Evolutionary conservation across 1,140 invertebrate genomes (phyloP).

Genomic region (Pomacea maculata): DNA sequence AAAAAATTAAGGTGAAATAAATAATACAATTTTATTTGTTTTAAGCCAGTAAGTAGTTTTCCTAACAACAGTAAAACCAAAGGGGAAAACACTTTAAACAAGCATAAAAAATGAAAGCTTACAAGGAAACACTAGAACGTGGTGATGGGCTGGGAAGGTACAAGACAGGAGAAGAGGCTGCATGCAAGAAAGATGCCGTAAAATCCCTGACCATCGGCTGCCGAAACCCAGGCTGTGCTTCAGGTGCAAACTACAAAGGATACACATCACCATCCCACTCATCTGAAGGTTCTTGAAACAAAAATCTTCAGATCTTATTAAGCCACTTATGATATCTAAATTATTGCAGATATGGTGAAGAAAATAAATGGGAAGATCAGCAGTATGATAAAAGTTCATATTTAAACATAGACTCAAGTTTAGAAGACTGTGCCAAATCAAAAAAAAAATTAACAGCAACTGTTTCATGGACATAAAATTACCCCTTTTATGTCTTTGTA

Average conservation of each 20-base stretch:
- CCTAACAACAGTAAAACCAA: too few species aligned
- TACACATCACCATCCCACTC: background rate
- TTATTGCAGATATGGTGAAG: background rate
- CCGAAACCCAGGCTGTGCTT: slow-evolving; percentile 34
- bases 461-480: too few species aligned
- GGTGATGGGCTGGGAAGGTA: slow-evolving; percentile 24
- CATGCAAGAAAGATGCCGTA: slow-evolving; percentile 14
- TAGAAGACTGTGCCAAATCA: too few species aligned
- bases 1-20: too few species aligned
- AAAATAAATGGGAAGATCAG: background rate
- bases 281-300: too few species aligned
- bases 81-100: too few species aligned
- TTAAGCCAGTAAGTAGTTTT: too few species aligned
- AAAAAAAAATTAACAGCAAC: too few species aligned
- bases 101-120: slow-evolving; percentile 6
- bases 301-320: background rate
- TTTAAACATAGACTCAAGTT: background rate
- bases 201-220: slow-evolving; percentile 26
- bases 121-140: slow-evolving; percentile 31
- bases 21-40: too few species aligned
- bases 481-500: background rate
- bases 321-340: background rate
- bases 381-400: background rate
- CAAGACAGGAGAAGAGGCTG: background rate
- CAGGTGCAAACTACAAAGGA: slow-evolving; percentile 31